Evolutionary conservation across 2,888 invertebrate genomes (phyloP).

Genomic region (Notodonta ziczac): DNA sequence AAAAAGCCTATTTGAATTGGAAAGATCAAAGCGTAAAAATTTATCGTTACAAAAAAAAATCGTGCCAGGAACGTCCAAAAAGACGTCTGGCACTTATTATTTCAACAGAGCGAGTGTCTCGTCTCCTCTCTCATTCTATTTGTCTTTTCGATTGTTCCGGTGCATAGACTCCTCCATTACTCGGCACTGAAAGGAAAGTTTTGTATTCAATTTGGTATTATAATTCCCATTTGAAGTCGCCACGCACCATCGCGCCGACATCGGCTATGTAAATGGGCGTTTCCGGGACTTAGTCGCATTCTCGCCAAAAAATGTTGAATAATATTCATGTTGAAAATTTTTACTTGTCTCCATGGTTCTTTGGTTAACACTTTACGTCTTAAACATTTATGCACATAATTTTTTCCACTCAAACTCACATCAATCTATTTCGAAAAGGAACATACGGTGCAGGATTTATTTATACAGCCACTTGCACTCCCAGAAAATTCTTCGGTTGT

Average conservation of each 20-base stretch:
- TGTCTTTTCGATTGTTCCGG: conserved; percentile 85
- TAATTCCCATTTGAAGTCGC: conserved; percentile 85
- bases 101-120: conserved; percentile 79
- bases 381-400: neutral
- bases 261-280: conserved; percentile 84
- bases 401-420: conserved; percentile 17
- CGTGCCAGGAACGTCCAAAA: conserved; percentile 74
- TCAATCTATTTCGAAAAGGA: conserved; percentile 36
- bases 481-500: conserved; percentile 63
- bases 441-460: conserved; percentile 50
- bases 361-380: conserved; percentile 16
- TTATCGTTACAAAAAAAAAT: conserved; percentile 75
- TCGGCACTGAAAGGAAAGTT: conserved; percentile 85
- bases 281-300: conserved; percentile 79
- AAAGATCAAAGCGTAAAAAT: conserved; percentile 83
- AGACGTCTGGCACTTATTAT: conserved; percentile 83
- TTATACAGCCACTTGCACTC: conserved; percentile 58
- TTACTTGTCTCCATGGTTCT: conserved; percentile 44
- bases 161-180: conserved; percentile 85
- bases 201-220: conserved; percentile 86
- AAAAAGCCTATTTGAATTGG: conserved; percentile 83
- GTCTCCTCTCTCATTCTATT: conserved; percentile 78
- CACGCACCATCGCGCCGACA: conserved; percentile 84
- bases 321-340: conserved; percentile 54
- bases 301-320: conserved; percentile 70